Evolutionary conservation across 2,113 vertebrate genomes (phyloP).

Genomic region (Bufo gargarizans): DNA sequence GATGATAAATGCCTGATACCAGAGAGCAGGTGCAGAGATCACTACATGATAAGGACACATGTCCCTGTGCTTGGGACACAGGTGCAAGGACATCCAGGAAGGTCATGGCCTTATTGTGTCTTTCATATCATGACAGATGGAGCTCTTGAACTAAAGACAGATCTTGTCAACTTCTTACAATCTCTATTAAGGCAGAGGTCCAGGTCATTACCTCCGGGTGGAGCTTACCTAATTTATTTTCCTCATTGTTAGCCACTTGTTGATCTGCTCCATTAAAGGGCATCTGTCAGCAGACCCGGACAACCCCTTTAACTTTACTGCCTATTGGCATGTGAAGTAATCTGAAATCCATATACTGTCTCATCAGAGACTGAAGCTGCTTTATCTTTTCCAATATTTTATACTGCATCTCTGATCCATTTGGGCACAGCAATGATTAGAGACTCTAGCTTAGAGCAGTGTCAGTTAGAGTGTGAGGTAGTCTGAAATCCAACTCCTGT

Average conservation of each 20-base stretch:
- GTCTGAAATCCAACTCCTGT: too few species aligned
- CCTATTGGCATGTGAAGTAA: too few species aligned
- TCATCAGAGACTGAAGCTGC: not conserved
- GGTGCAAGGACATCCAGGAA: not conserved
- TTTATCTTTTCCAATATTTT: not conserved
- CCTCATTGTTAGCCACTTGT: too few species aligned
- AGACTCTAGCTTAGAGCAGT: too few species aligned
- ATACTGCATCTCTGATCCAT: not conserved
- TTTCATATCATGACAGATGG: not conserved
- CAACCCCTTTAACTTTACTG: too few species aligned
- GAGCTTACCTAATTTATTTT: too few species aligned
- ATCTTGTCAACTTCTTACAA: not conserved
- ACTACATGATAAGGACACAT: not conserved
- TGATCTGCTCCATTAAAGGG: too few species aligned
- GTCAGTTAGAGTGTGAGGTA: too few species aligned
- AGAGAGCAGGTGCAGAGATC: not conserved
- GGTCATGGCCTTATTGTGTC: not conserved
- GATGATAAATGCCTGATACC: constrained; percentile 12
- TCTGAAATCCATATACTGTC: too few species aligned
- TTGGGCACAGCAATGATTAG: not conserved
- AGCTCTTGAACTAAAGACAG: not conserved
- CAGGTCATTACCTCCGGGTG: too few species aligned
- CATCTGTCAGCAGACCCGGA: too few species aligned
- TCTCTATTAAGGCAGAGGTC: not conserved
- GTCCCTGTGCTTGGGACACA: not conserved